These are phyloP conservation scores for Pachliopta kotzebuea DNA, from an alignment of 2,888 invertebrate genomes.

Conservation along the genomic window DNA sequence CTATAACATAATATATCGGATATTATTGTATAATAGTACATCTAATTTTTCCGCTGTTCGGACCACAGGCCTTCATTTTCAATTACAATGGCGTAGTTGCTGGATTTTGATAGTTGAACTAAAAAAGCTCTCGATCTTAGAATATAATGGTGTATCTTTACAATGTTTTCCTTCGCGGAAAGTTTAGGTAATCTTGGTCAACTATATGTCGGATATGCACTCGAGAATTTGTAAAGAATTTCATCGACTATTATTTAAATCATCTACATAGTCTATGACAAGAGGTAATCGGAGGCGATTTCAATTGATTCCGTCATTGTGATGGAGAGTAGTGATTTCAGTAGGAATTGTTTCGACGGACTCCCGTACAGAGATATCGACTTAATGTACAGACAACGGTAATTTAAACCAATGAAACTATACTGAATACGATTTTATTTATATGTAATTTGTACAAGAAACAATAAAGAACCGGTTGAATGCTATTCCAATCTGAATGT, in stretches of 20 bases:
- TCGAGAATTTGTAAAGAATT: no score
- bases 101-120: no score
- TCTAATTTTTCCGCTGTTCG: no score
- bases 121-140: no score
- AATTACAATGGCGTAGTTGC: no score
- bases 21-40: no score
- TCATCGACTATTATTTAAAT: no score
- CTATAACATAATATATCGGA: no score
- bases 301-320: slow-evolving; percentile 57
- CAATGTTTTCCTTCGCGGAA: no score
- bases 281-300: slow-evolving; percentile 43
- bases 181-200: neutral
- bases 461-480: slow-evolving; percentile 26
- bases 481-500: slow-evolving; percentile 15
- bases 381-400: slow-evolving; percentile 37
- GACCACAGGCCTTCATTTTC: no score
- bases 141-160: no score
- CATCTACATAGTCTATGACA: slow-evolving; percentile 41
- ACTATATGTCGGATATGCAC: no score
- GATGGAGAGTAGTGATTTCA: slow-evolving; percentile 53
- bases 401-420: slow-evolving; percentile 37
- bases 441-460: slow-evolving; percentile 34
- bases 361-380: slow-evolving; percentile 41
- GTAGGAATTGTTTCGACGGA: slow-evolving; percentile 48
- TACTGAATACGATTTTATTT: slow-evolving; percentile 33